Evolutionary conservation across 2,888 invertebrate genomes (phyloP), one percentile per base, ranked within the genome.

Genomic region (Apodemia mormo): DNA sequence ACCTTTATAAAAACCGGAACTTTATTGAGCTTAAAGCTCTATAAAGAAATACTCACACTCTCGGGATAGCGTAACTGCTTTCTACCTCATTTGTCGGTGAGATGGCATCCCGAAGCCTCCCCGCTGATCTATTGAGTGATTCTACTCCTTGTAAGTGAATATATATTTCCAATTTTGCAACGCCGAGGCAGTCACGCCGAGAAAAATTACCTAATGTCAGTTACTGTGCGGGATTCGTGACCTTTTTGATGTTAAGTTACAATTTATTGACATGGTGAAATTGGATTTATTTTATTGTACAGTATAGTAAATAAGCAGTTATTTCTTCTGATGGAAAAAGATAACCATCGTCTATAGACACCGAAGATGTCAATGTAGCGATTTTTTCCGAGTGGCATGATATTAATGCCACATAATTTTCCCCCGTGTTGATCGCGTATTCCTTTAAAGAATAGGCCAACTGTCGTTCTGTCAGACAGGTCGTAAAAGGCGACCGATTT

Each of bases 61-160:
- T 67, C 70, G 37, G 68, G 66, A 69, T 30, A 61, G 30, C 43
- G 14, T 56, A 66, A 61, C 70, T 68, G 70, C 69, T 71, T 86
- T 85, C 82, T 82, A 79, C 80, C 79, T 82, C 85, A 85, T 88
- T 86, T 86, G 86, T 81, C 82, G 79, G 80, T 70, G 76, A 78
- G 79, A 83, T 79, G 80, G 79, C 73, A 76, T 79, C 78, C 74
- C 78, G 79, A 75, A 76, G 77, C 81, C 78, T 80, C 81, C 78
- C 72, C 77, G 76, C 78, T 84, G 85, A 86, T 85, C 82, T 85
- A 88, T 88, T 82, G 85, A 84, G 78, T 76, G 79, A 80, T 78
- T 76, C 75, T 71, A 71, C 73, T 73, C 76, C 68, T 73, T 75
- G 77, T 83, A 83, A 85, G 82, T 84, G 85, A 85, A 86, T 87